Percentiles rank a stretch among this genome's conserved stretches.
Conservation (phyloP, 2,797 vertebrate genomes). For the Sebastiscus albofasciatus region DNA sequence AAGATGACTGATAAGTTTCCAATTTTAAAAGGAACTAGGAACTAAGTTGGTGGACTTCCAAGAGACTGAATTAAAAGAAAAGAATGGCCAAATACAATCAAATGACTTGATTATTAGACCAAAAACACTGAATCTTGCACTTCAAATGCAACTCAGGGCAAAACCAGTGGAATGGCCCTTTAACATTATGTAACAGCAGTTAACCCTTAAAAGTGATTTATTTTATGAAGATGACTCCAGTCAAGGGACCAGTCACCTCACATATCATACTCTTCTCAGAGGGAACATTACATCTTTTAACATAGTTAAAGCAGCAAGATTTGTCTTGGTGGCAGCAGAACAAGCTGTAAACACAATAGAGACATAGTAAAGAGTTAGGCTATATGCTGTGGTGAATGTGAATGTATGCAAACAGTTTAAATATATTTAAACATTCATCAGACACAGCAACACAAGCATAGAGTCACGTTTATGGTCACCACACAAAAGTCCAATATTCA, state of each 20-base stretch:
- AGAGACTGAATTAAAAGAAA: neutral
- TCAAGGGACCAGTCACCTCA: neutral
- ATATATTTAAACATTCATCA: neutral
- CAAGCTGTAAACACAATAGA: neutral
- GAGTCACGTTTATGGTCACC: neutral
- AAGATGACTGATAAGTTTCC: neutral
- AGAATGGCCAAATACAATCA: neutral
- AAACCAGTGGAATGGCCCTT: neutral
- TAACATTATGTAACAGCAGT: neutral
- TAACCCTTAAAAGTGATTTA: neutral
- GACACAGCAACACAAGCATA: neutral
- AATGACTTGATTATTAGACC: neutral
- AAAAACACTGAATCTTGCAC: neutral
- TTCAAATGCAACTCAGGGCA: neutral
- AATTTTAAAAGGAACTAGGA: neutral
- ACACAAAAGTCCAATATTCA: neutral
- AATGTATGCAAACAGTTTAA: neutral
- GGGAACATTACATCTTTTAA: neutral
- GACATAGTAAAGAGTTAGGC: neutral
- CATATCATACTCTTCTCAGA: neutral
- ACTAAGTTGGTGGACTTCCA: neutral
- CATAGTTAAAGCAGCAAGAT: neutral
- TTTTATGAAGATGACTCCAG: neutral
- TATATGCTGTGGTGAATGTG: neutral
- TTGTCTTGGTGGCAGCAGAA: neutral